These are phyloP conservation scores for Trigoniulus corallinus DNA, from an alignment of 1,140 invertebrate species.

Conservation along the genomic window DNA sequence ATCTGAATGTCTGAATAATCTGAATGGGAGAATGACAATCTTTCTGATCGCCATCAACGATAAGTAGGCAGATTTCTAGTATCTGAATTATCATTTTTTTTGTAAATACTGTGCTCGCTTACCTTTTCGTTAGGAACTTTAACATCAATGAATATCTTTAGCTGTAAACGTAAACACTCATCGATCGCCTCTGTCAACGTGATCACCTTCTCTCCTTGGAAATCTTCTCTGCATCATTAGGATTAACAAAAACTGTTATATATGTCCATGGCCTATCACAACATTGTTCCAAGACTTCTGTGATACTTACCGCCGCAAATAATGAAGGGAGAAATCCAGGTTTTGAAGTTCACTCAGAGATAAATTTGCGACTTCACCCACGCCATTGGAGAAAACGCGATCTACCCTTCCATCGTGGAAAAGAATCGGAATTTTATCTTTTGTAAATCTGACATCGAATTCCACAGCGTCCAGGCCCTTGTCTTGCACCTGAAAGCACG, in stretches of 20 bases:
- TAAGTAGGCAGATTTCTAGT: slow-evolving; percentile 18
- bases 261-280: slow-evolving; percentile 11
- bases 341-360: slow-evolving; percentile 42
- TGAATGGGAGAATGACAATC: neutral
- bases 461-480: slow-evolving; percentile 55
- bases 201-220: slow-evolving; percentile 33
- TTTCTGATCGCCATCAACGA: neutral
- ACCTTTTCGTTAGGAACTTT: slow-evolving; percentile 36
- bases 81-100: slow-evolving; percentile 27
- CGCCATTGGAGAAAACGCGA: slow-evolving; percentile 41
- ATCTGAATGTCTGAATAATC: neutral
- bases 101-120: no score
- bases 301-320: slow-evolving; percentile 19
- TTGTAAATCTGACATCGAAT: slow-evolving; percentile 51
- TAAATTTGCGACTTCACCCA: slow-evolving; percentile 35
- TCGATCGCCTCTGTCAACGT: slow-evolving; percentile 37
- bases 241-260: slow-evolving; percentile 10
- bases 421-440: slow-evolving; percentile 49
- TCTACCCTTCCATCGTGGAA: slow-evolving; percentile 55
- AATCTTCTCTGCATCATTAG: slow-evolving; percentile 31
- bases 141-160: slow-evolving; percentile 44
- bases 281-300: slow-evolving; percentile 2
- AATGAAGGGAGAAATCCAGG: slow-evolving; percentile 42
- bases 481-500: no score
- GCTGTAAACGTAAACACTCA: slow-evolving; percentile 31